phyloP scores from a whole-genome alignment of 2,888 invertebrate genomes.

The Nowickia ferox region DNA sequence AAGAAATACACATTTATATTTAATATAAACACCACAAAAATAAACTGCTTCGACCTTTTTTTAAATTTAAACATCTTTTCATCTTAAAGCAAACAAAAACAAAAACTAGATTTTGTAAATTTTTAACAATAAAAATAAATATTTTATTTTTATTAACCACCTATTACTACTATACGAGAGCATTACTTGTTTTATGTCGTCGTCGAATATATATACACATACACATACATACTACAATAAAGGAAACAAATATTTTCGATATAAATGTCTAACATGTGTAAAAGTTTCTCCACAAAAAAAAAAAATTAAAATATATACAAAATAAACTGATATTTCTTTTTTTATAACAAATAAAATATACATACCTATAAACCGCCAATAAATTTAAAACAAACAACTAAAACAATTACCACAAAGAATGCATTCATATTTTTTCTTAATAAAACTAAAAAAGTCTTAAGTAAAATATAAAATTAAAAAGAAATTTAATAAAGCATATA shows the following conservation, averaged over 20 bases:
- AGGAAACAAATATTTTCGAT: constrained; percentile 40
- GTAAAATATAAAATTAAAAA: constrained; percentile 46
- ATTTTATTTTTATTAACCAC: constrained; percentile 60
- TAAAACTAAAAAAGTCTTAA: constrained; percentile 73
- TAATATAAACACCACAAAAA: constrained; percentile 47
- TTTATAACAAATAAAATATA: constrained; percentile 51
- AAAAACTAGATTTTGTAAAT: constrained; percentile 50
- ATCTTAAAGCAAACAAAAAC: constrained; percentile 41
- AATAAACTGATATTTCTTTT: constrained; percentile 72
- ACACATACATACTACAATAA: constrained; percentile 12
- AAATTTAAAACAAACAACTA: constrained; percentile 65
- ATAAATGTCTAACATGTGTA: constrained; percentile 64
- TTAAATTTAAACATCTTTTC: constrained; percentile 46
- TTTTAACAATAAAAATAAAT: constrained; percentile 62
- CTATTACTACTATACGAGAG: constrained; percentile 54
- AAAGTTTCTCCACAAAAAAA: constrained; percentile 58
- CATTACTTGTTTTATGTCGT: constrained; percentile 39
- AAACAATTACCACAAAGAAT: constrained; percentile 71
- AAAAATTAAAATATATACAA: constrained; percentile 53
- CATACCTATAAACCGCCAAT: constrained; percentile 65
- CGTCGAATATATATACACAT: background rate
- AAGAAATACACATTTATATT: constrained; percentile 62
- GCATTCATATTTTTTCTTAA: constrained; percentile 79
- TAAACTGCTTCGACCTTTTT: constrained; percentile 39
- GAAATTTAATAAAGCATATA: constrained; percentile 26